These are phyloP conservation scores for Mesocricetus auratus DNA, from an alignment of 2,113 vertebrate species.

Conservation along the genomic window DNA sequence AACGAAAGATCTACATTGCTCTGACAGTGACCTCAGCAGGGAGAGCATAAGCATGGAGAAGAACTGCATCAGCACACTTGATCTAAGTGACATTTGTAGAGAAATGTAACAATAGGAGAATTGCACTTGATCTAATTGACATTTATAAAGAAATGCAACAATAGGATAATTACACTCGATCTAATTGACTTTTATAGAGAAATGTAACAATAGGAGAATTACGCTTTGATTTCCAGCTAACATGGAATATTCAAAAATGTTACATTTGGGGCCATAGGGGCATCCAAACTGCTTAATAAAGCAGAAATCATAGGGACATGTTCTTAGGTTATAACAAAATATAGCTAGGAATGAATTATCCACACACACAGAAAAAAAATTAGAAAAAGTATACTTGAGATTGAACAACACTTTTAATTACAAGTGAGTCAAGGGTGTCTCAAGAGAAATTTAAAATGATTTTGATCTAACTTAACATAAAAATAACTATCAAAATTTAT, in stretches of 20 bases:
- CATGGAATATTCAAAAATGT: not conserved
- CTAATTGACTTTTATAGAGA: slow-evolving; percentile 8
- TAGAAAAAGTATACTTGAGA: not conserved
- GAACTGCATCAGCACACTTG: not conserved
- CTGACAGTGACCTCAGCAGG: not conserved
- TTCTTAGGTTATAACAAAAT: not conserved
- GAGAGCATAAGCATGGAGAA: not conserved
- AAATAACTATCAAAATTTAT: not conserved
- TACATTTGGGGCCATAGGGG: not conserved
- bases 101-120: not conserved
- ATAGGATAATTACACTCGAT: not conserved
- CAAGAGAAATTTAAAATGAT: slow-evolving; percentile 17
- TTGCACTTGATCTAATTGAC: not conserved
- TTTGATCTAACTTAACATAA: slow-evolving; percentile 31
- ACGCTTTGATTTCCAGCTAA: not conserved
- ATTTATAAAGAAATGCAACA: not conserved
- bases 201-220: not conserved
- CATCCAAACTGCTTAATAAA: not conserved
- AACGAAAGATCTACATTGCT: not conserved
- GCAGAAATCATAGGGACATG: not conserved
- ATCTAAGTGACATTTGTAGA: slow-evolving; percentile 13
- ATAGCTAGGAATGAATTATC: not conserved
- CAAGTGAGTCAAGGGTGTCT: not conserved
- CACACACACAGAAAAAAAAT: not conserved
- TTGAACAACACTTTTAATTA: slow-evolving; percentile 21